Evolutionary conservation across 2,888 invertebrate species (phyloP).

Genomic region (Cryptophagus acutangulus): DNA sequence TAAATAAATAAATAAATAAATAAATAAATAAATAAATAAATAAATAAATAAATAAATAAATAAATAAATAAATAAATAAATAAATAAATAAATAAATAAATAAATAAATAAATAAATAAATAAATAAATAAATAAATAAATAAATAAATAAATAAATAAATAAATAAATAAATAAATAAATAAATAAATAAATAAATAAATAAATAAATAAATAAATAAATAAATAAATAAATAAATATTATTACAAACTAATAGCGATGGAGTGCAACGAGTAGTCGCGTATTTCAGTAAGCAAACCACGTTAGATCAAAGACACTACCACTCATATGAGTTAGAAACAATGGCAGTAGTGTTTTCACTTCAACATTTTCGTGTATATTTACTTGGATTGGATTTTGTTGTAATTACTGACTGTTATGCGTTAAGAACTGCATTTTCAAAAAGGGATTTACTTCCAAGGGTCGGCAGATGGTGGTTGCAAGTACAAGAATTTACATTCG

Average conservation of each 20-base stretch:
- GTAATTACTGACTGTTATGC: slow-evolving; percentile 37
- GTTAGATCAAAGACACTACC: slow-evolving; percentile 34
- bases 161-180: too few relatives aligned
- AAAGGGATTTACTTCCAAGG: slow-evolving; percentile 33
- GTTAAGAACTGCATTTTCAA: slow-evolving; percentile 26
- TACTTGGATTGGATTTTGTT: slow-evolving; percentile 32
- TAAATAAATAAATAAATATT: too few relatives aligned
- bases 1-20: too few relatives aligned
- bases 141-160: too few relatives aligned
- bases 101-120: too few relatives aligned
- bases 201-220: too few relatives aligned
- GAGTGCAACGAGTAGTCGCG: slow-evolving; percentile 29
- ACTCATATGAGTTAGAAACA: slow-evolving; percentile 38
- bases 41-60: too few relatives aligned
- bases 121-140: too few relatives aligned
- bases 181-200: too few relatives aligned
- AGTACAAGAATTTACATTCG: slow-evolving; percentile 18
- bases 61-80: too few relatives aligned
- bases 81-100: too few relatives aligned
- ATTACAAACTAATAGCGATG: slow-evolving; percentile 25
- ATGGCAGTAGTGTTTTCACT: slow-evolving; percentile 37
- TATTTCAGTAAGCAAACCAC: slow-evolving; percentile 37
- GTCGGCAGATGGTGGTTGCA: slow-evolving; percentile 29
- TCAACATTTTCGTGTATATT: slow-evolving; percentile 35
- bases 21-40: too few relatives aligned